Evolutionary conservation across 2,888 invertebrate species (phyloP).

Genomic region (Caenorhabditis afra): DNA sequence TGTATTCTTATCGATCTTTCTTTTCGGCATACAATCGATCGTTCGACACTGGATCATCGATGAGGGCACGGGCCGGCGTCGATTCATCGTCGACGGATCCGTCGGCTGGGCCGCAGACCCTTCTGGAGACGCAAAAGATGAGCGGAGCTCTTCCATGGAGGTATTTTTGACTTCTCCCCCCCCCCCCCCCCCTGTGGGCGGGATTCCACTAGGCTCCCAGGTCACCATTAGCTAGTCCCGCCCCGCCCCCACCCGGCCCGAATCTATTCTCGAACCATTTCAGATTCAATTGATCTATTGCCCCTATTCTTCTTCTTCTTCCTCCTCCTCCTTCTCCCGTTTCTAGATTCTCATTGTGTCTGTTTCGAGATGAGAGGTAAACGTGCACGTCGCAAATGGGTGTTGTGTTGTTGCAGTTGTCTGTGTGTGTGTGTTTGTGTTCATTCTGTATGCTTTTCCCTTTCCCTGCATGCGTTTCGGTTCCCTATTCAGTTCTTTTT

Average conservation of each 20-base stretch:
- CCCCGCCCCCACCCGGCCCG: not conserved
- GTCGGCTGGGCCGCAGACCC: constrained; percentile 20
- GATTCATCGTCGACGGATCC: not conserved
- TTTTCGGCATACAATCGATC: constrained; percentile 40
- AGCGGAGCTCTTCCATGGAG: constrained; percentile 40
- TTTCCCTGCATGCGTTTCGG: constrained; percentile 2
- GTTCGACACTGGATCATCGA: too few species aligned
- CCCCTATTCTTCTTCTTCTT: too few species aligned
- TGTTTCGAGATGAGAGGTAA: constrained; percentile 17
- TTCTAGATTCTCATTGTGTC: not conserved
- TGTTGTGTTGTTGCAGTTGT: not conserved
- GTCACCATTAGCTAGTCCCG: too few species aligned
- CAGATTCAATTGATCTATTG: constrained; percentile 37
- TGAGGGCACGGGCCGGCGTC: constrained; percentile 28
- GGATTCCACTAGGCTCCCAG: not conserved
- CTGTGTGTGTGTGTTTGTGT: constrained; percentile 5
- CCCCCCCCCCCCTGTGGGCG: too few species aligned
- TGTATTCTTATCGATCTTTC: too few species aligned
- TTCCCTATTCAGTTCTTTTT: too few species aligned
- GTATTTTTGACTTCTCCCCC: constrained; percentile 5
- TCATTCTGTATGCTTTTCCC: not conserved
- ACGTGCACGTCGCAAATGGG: constrained; percentile 36
- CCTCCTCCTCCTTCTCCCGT: constrained; percentile 26
- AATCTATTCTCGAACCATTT: constrained; percentile 9
- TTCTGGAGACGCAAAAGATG: constrained; percentile 43